Conservation (phyloP, 2,797 vertebrate species). For the Danio choprae region DNA sequence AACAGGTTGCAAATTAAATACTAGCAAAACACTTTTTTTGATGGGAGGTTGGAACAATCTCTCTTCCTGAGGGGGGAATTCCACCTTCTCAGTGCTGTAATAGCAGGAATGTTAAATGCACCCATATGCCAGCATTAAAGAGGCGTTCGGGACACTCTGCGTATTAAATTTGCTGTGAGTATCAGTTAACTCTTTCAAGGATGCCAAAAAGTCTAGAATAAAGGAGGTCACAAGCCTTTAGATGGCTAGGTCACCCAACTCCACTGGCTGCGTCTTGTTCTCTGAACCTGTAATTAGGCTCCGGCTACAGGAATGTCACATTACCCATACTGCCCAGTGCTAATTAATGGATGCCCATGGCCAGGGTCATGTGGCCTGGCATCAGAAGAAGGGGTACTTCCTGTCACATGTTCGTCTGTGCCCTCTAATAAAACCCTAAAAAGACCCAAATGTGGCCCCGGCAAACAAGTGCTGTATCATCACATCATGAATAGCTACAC, state of each 20-base stretch:
- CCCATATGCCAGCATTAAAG: conserved; percentile 33
- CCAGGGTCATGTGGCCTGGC: neutral
- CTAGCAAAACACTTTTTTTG: conserved; percentile 24
- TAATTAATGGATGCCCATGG: conserved; percentile 46
- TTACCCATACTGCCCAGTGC: conserved; percentile 26
- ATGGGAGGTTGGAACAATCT: conserved; percentile 47
- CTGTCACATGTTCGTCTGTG: conserved; percentile 25
- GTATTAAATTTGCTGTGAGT: conserved; percentile 3
- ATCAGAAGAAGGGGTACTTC: neutral
- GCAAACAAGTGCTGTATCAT: conserved; percentile 29
- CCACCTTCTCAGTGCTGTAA: conserved; percentile 25
- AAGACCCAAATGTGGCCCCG: conserved; percentile 6
- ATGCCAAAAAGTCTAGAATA: conserved; percentile 15
- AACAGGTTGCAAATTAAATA: conserved; percentile 28
- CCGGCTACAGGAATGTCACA: conserved; percentile 40
- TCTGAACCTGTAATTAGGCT: conserved; percentile 53
- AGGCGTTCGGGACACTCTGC: neutral
- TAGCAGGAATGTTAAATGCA: conserved; percentile 52
- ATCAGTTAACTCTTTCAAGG: conserved; percentile 30
- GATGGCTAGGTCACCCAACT: conserved; percentile 36
- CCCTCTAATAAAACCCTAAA: conserved; percentile 7
- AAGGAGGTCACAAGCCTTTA: conserved; percentile 9
- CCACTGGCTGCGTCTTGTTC: conserved; percentile 21
- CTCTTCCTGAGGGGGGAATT: conserved; percentile 38
- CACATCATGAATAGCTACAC: conserved; percentile 33